Percentiles rank a stretch among this genome's conserved stretches.
Conservation (phyloP, 2,113 vertebrate species). For the Perca schrenkii region DNA sequence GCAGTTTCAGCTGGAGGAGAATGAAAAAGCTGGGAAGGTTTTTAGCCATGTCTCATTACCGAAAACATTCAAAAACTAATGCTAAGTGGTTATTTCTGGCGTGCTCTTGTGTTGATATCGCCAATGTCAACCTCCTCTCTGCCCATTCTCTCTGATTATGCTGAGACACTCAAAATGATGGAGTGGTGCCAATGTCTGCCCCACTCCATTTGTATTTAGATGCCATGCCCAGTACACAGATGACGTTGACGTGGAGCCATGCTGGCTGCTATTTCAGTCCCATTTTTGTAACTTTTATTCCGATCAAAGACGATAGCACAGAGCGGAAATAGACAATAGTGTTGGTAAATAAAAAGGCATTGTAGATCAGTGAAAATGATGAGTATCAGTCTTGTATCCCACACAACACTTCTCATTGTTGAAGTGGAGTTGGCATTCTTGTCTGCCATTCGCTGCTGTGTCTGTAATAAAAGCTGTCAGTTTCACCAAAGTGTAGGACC, state of each 20-base stretch:
- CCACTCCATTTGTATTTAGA: conserved; percentile 30
- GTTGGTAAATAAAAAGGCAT: conserved; percentile 26
- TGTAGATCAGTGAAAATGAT: conserved; percentile 18
- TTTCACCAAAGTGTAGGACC: conserved; percentile 8
- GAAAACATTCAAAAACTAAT: conserved; percentile 11
- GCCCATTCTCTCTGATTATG: conserved; percentile 42
- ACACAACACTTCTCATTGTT: conserved; percentile 26
- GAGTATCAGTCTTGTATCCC: conserved; percentile 5
- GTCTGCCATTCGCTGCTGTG: conserved; percentile 21
- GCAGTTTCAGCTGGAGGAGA: not conserved
- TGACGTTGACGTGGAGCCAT: conserved; percentile 12
- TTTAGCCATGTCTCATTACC: conserved; percentile 11
- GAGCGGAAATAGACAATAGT: not conserved
- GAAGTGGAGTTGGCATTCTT: not conserved
- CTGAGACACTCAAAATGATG: conserved; percentile 28
- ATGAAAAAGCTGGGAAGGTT: conserved; percentile 4
- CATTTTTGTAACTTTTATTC: conserved; percentile 10
- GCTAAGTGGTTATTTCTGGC: conserved; percentile 38
- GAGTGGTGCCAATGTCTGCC: conserved; percentile 3
- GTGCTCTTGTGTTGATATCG: not conserved
- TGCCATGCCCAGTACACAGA: conserved; percentile 7
- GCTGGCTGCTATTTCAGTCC: conserved; percentile 29
- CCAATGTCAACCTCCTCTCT: conserved; percentile 32
- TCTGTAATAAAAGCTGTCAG: conserved; percentile 43
- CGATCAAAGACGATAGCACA: conserved; percentile 11